Conservation (phyloP, 2,888 invertebrate species). For the Cephus rjabovi region DNA sequence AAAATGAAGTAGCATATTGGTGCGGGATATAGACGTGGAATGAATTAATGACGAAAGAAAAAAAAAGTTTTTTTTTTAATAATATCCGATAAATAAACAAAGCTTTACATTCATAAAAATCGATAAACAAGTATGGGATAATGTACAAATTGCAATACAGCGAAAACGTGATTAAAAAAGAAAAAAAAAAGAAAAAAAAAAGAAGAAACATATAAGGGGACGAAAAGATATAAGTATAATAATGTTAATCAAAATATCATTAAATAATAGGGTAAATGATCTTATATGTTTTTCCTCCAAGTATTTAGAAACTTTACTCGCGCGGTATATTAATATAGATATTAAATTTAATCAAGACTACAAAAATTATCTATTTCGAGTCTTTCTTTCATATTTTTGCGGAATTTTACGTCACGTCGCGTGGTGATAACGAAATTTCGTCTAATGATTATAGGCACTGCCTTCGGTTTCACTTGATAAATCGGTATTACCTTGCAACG, state of each 20-base stretch:
- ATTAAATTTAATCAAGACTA: not conserved
- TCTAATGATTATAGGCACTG: not conserved
- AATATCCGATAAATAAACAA: conserved; percentile 24
- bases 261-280: not conserved
- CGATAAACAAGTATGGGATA: not conserved
- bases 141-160: not conserved
- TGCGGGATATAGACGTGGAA: conserved; percentile 24
- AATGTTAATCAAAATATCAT: not conserved
- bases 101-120: conserved; percentile 12
- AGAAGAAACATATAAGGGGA: not conserved
- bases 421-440: not conserved
- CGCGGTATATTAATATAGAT: not conserved
- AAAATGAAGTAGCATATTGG: conserved; percentile 20
- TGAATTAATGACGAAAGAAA: conserved; percentile 26
- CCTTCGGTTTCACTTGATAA: not conserved
- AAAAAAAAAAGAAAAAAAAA: not conserved
- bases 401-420: not conserved
- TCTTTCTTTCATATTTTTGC: not conserved
- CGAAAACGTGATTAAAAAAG: not conserved
- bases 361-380: not conserved
- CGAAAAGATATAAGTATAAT: conserved; percentile 5
- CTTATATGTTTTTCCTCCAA: not conserved
- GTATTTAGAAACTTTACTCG: not conserved
- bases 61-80: conserved; percentile 1
- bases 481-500: not conserved